A percentile compares a stretch with the other conserved stretches of the same genome.
These are phyloP conservation scores for Protobothrops mucrosquamatus DNA, from an alignment of 2,113 vertebrate species.

Conservation along the genomic window DNA sequence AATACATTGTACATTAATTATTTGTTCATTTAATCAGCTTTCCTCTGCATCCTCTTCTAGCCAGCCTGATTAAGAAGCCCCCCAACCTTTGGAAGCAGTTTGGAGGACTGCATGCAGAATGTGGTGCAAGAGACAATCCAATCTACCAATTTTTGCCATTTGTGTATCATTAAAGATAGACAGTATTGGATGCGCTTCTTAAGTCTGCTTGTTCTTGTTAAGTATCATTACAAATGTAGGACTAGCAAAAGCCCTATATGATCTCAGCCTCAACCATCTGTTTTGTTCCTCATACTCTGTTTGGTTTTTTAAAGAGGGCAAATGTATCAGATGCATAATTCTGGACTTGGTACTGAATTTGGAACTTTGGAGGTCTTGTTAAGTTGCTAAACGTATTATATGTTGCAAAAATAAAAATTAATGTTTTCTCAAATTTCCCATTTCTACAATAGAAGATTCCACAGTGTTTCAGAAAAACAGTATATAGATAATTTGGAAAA, in stretches of 20 bases:
- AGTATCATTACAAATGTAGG: background rate
- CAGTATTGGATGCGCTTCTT: background rate
- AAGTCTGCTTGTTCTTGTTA: rapidly evolving
- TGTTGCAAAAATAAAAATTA: background rate
- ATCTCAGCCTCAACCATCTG: background rate
- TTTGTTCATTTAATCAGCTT: background rate
- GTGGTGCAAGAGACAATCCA: background rate
- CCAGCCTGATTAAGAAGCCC: background rate
- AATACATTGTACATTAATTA: background rate
- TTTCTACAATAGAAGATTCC: background rate
- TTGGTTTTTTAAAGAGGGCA: background rate
- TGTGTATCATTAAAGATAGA: background rate
- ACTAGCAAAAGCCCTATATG: background rate
- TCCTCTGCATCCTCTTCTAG: background rate
- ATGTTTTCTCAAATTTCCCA: background rate
- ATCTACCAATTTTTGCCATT: background rate
- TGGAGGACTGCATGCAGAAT: background rate
- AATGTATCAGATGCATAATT: background rate
- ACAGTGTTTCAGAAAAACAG: background rate
- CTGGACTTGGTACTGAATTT: background rate
- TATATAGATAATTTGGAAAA: background rate
- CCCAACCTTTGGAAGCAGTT: background rate
- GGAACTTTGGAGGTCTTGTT: background rate
- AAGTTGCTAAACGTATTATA: background rate
- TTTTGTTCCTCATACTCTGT: background rate